These are phyloP conservation scores for Zaprionus lineosus DNA, from an alignment of 2,888 invertebrate genomes.

Conservation along the genomic window DNA sequence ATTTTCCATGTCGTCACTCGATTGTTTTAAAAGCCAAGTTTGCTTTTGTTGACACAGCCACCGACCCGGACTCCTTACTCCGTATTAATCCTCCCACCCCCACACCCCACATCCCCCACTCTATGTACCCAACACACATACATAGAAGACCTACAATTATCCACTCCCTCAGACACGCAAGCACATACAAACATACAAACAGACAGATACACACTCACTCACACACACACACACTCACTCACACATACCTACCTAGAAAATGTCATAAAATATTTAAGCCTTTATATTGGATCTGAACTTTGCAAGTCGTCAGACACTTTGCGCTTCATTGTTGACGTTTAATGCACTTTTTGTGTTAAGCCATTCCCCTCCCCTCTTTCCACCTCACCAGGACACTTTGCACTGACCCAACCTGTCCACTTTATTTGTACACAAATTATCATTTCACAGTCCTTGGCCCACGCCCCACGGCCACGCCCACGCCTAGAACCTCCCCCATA, in stretches of 20 bases:
- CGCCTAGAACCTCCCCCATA: too few relatives aligned
- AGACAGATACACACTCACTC: constrained; percentile 18
- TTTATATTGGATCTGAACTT: constrained; percentile 40
- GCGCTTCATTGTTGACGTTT: constrained; percentile 44
- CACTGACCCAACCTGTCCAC: neutral
- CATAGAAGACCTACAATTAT: too few relatives aligned
- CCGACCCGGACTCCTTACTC: too few relatives aligned
- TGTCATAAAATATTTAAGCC: constrained; percentile 60
- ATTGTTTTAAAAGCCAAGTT: constrained; percentile 76
- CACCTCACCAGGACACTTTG: constrained; percentile 14
- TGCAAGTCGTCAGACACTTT: constrained; percentile 35
- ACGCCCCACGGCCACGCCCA: too few relatives aligned
- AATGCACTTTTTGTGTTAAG: constrained; percentile 47
- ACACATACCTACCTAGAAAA: neutral
- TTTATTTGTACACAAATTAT: constrained; percentile 31
- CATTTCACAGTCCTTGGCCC: too few relatives aligned
- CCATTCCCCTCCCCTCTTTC: constrained; percentile 7
- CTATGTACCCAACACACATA: too few relatives aligned
- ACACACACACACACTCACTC: constrained; percentile 13
- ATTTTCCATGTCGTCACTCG: constrained; percentile 79
- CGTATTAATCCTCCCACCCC: too few relatives aligned
- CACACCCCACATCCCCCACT: too few relatives aligned
- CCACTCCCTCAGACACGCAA: neutral
- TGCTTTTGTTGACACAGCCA: constrained; percentile 40
- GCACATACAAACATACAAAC: constrained; percentile 7